A percentile compares a stretch with the other conserved stretches of the same genome.
phyloP scores from a whole-genome alignment of 2,888 invertebrate species.

The Auanema sp. region DNA sequence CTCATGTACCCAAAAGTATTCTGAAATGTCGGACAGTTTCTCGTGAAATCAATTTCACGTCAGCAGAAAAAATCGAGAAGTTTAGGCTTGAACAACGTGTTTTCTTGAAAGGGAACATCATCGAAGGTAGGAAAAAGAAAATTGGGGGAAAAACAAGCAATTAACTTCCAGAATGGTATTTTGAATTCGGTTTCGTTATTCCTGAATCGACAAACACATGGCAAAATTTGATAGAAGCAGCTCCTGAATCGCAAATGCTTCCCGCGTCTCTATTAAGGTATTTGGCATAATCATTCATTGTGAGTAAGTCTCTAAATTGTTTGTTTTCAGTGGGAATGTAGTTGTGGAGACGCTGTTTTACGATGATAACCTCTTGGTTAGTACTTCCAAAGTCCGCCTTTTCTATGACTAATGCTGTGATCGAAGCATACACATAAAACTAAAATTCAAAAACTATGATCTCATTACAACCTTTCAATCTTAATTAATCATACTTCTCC shows the following conservation, averaged over 20 bases:
- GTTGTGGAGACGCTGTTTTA: constrained; percentile 95
- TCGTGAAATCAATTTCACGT: constrained; percentile 70
- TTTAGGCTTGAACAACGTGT: constrained; percentile 87
- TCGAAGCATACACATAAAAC: too few relatives aligned
- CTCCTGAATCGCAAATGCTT: constrained; percentile 99
- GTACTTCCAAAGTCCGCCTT: constrained; percentile 89
- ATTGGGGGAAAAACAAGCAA: neutral
- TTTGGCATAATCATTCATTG: neutral
- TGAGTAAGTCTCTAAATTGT: neutral
- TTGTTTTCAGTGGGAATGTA: constrained; percentile 83
- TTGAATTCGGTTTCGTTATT: constrained; percentile 98
- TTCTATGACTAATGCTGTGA: constrained; percentile 79
- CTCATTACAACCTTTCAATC: too few relatives aligned
- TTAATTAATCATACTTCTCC: too few relatives aligned
- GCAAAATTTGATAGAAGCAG: constrained; percentile 97
- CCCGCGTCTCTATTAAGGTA: constrained; percentile 95
- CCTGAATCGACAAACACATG: constrained; percentile 98
- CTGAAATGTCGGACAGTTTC: constrained; percentile 80
- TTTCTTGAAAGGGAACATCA: constrained; percentile 70
- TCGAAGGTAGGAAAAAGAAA: constrained; percentile 57
- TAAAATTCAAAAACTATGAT: too few relatives aligned
- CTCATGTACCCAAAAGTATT: constrained; percentile 93
- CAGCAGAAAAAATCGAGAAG: constrained; percentile 86
- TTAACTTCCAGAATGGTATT: constrained; percentile 82
- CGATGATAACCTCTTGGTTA: constrained; percentile 89